Conservation (phyloP, 1,140 invertebrate species). For the Cydia pomonella region DNA sequence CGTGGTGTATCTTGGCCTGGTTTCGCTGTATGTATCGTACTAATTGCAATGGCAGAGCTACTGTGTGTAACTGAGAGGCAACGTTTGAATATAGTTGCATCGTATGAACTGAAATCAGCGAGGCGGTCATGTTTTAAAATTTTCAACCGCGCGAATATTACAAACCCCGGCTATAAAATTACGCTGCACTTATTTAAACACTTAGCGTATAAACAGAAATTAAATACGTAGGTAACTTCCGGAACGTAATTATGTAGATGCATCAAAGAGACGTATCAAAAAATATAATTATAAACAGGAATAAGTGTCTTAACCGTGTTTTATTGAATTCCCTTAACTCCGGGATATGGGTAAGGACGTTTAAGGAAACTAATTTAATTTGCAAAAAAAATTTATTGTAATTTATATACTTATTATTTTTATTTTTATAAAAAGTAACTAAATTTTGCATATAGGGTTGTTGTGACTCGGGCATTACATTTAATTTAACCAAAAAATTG, state of each 20-base stretch:
- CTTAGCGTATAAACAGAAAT: neutral
- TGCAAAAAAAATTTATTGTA: no score
- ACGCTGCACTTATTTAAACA: neutral
- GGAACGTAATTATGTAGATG: neutral
- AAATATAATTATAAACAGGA: neutral
- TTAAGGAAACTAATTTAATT: no score
- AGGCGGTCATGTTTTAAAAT: neutral
- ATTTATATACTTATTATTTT: no score
- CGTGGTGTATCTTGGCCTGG: constrained; percentile 1
- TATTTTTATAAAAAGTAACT: no score
- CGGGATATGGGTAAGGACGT: no score
- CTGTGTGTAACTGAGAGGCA: constrained; percentile 14
- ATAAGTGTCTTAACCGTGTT: no score
- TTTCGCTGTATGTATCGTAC: constrained; percentile 14
- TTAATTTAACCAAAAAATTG: no score
- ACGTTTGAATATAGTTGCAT: constrained; percentile 3
- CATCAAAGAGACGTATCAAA: neutral
- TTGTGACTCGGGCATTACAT: no score
- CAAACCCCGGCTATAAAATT: constrained; percentile 11
- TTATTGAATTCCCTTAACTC: no score
- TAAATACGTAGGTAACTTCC: neutral
- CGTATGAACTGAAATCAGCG: neutral
- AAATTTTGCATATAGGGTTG: no score
- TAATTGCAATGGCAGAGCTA: constrained; percentile 16
- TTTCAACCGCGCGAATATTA: constrained; percentile 21